Evolutionary conservation across 2,888 invertebrate genomes (phyloP), one percentile per base, ranked within the genome.

Genomic region (Mimumesa dahlbomi): DNA sequence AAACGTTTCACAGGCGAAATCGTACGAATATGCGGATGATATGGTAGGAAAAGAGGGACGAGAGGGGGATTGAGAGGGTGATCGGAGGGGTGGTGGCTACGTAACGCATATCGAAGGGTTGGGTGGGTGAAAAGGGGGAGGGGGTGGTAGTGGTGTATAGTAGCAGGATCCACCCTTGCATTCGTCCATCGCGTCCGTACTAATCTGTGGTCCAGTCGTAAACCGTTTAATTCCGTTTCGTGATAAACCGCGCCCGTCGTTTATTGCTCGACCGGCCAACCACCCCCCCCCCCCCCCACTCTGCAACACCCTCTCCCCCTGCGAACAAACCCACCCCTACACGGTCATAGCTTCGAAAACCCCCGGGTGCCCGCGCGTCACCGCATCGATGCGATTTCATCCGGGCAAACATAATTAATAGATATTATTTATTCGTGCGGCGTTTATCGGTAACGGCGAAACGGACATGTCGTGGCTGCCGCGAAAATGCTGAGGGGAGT

Each of bases 131-230:
- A 21, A 56, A 11, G 46, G 22, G n/a, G n/a, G 14, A 13, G 45
- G 11, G 19, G 48, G 34, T 3, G n/a, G 29, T 62, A 70, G 62
- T 43, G 67, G 67, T 61, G 61, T 48, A 68, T 50, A 43, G 59
- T 57, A 75, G 46, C 57, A 38, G 31, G 72, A 74, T 69, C 77
- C 80, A 82, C 82, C 85, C 85, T 82, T 84, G 81, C 82, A 83
- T 85, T 86, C 85, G 85, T 86, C 84, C 86, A 85, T 87, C 84
- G 85, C 86, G 82, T 86, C 83, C 84, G 83, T 85, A 89, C 89
- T 89, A 89, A 89, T 89, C 89, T 89, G 88, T 85, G 88, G 88
- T 88, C 85, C 87, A 87, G 87, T 89, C 89, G 88, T 89, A 89
- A 89, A 89, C 87, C 88, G 88, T 89, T 89, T 89, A 89, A 89